phyloP scores from a whole-genome alignment of 2,888 invertebrate genomes.

The Deilephila porcellus region DNA sequence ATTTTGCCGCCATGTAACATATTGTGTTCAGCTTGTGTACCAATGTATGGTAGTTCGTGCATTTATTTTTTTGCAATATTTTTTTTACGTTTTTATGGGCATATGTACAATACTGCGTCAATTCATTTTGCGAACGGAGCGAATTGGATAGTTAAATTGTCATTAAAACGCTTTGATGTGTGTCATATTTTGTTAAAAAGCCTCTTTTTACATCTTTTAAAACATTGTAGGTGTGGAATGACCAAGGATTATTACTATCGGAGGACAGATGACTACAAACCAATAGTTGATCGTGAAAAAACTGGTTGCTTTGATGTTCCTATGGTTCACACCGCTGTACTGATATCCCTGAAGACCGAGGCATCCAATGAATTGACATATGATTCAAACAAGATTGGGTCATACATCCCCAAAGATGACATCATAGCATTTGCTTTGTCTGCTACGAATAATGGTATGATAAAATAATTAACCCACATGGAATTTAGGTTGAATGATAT shows the following conservation, averaged over 20 bases:
- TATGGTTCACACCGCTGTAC: slow-evolving; percentile 95
- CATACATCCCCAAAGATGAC: slow-evolving; percentile 94
- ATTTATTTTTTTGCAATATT: neutral
- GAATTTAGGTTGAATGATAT: neutral
- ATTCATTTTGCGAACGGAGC: neutral
- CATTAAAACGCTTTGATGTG: slow-evolving; percentile 11
- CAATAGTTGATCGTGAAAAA: slow-evolving; percentile 88
- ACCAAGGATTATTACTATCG: slow-evolving; percentile 92
- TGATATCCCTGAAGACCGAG: slow-evolving; percentile 88
- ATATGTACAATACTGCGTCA: neutral
- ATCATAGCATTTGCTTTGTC: slow-evolving; percentile 96
- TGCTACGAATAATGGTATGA: slow-evolving; percentile 87
- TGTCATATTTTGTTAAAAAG: neutral
- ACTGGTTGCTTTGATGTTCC: slow-evolving; percentile 93
- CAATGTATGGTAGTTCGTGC: neutral
- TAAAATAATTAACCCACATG: neutral
- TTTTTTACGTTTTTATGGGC: neutral
- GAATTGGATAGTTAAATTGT: slow-evolving; percentile 7
- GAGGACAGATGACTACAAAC: slow-evolving; percentile 93
- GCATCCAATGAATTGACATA: slow-evolving; percentile 90
- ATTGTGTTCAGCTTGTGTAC: neutral
- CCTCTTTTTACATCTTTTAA: neutral
- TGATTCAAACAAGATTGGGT: slow-evolving; percentile 86
- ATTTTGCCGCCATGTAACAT: neutral
- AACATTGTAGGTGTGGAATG: slow-evolving; percentile 88